Evolutionary conservation across 2,888 invertebrate species (phyloP), one percentile per base, ranked within the genome.

Genomic region (Drosophila percnosoma): DNA sequence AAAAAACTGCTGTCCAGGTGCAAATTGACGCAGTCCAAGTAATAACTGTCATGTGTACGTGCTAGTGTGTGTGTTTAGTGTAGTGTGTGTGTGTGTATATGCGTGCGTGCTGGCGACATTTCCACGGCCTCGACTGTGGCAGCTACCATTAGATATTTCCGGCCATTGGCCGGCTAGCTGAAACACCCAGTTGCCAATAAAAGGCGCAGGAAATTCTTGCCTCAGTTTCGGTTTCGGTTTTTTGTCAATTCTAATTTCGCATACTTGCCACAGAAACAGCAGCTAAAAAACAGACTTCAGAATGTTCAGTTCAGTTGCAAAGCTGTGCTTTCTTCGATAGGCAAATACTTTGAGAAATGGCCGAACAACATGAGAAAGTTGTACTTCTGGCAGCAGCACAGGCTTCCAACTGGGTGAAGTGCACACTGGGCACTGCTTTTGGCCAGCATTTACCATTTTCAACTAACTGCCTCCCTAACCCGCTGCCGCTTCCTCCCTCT

Each of bases 121-220:
- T 65, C 49, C 64, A 64, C 34, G 48, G 67, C 53, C 68, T 71
- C 48, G 40, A 48, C 61, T 33, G 72, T 67, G 48, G 48, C 69
- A 42, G 68, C 73, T 63, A 42, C 79, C 79, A 79, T 83, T 83
- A 71, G 72, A 73, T 77, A 78, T 85, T 83, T 83, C 85, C 83
- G 83, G 83, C 70, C 83, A 79, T 68, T 70, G 73, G 34, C 71
- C 55, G 29, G 38, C 74, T 67, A 69, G 34, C 60, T 33, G 38
- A 33, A 63, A 42, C 15, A 27, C 18, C 29, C 55, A 48, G 33
- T 31, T 59, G 15, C 42, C 40, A 13, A 27, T 36, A 38, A 54
- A 27, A 10, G 13, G 18, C 34, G 33, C 18, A 4, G 27, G 7
- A 1, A 27, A 27, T n/a, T 34, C 27, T 38, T 11, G 4, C 13